These are phyloP conservation scores for Drosophila mettleri DNA, from an alignment of 2,888 invertebrate genomes.

Conservation along the genomic window DNA sequence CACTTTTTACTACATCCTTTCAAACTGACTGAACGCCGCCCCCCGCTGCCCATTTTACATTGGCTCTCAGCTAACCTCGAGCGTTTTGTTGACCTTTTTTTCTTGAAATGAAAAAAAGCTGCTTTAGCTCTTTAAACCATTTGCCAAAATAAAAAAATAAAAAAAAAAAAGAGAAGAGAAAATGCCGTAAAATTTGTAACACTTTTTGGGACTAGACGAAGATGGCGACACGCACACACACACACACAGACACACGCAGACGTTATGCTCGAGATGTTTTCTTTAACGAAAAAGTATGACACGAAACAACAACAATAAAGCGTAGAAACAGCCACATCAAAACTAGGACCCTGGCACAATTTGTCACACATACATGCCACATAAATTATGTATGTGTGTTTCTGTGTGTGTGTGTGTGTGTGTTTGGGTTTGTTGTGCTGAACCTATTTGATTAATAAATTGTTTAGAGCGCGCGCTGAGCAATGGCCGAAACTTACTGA, in stretches of 20 bases:
- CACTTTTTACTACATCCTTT: constrained; percentile 74
- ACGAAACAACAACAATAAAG: constrained; percentile 40
- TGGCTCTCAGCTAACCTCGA: constrained; percentile 66
- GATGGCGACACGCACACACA: constrained; percentile 19
- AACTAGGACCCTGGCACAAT: constrained; percentile 76
- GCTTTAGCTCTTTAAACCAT: constrained; percentile 47
- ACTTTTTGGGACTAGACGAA: constrained; percentile 62
- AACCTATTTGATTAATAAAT: constrained; percentile 76
- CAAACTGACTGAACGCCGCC: constrained; percentile 40
- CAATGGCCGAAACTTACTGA: constrained; percentile 71
- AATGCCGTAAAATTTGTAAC: constrained; percentile 78
- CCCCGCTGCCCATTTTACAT: constrained; percentile 26
- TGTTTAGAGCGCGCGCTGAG: constrained; percentile 70
- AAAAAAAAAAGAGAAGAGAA: constrained; percentile 17
- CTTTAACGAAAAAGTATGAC: constrained; percentile 18
- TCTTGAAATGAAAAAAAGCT: constrained; percentile 3
- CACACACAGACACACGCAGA: constrained; percentile 18
- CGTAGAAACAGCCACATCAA: constrained; percentile 48
- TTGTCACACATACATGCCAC: constrained; percentile 76
- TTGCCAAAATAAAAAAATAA: constrained; percentile 47
- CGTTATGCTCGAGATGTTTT: constrained; percentile 39
- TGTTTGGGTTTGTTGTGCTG: constrained; percentile 26
- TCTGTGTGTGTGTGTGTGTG: constrained; percentile 2
- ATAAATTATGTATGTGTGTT: constrained; percentile 66
- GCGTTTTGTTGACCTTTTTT: constrained; percentile 70